A percentile compares a stretch with the other conserved stretches of the same genome.
Conservation (phyloP, 1,140 invertebrate species). For the Drosophila truncata region DNA sequence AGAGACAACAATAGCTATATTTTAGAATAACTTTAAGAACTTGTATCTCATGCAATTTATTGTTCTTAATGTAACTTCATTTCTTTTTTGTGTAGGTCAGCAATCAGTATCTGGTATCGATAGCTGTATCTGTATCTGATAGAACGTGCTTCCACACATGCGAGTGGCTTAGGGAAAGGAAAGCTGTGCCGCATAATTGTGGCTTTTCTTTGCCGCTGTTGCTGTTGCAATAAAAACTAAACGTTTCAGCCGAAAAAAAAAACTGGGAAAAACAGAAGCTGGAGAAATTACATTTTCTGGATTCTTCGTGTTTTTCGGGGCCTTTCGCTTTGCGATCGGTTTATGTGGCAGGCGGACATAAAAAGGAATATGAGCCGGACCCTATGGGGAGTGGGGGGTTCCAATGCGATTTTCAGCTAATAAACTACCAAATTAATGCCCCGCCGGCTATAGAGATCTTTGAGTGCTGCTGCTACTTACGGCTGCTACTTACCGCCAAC, state of each 20-base stretch:
- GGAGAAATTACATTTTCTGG: conserved; percentile 52
- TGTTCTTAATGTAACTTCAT: neutral
- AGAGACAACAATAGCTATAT: too few relatives aligned
- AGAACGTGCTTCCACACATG: conserved; percentile 58
- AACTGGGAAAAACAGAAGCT: conserved; percentile 12
- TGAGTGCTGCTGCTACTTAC: conserved; percentile 57
- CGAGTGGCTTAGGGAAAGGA: conserved; percentile 53
- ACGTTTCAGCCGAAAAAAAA: conserved; percentile 46
- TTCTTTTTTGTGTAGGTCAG: neutral
- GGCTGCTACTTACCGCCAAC: conserved; percentile 58
- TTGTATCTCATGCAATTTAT: too few relatives aligned
- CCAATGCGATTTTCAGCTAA: conserved; percentile 60
- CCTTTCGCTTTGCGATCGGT: conserved; percentile 62
- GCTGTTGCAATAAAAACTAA: conserved; percentile 27
- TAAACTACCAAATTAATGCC: conserved; percentile 71
- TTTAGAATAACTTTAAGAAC: too few relatives aligned
- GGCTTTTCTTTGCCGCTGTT: conserved; percentile 36
- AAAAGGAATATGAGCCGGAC: conserved; percentile 56
- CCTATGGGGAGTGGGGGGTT: neutral
- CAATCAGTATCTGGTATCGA: conserved; percentile 9
- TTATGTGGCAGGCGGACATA: conserved; percentile 52
- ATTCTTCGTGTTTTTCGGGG: conserved; percentile 50
- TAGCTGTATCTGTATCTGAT: conserved; percentile 23
- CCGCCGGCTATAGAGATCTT: conserved; percentile 29
- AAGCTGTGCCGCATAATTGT: conserved; percentile 67